Evolutionary conservation across 92 coral and sea anemone genomes (phyloP), one percentile per base, ranked within the genome.

Genomic region (Epizoanthus illoricatus): DNA sequence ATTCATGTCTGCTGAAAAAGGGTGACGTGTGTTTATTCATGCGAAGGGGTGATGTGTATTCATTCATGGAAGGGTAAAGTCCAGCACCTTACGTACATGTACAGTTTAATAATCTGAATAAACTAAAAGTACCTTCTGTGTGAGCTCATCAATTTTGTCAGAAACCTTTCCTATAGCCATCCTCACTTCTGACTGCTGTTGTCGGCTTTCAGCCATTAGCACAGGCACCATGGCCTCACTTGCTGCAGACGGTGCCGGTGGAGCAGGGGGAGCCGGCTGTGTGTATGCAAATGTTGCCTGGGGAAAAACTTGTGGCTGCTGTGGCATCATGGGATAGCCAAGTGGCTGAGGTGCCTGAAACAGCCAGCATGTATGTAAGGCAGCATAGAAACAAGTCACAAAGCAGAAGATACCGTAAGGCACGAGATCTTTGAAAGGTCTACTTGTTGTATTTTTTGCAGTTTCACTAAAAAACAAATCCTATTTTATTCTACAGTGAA

Each of bases 181-280:
- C 73, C 99, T 93, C 42, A 96, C 93, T 86, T 96, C 99, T 33
- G 93, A 89, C 79, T 96, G 99, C 59, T 96, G 98, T 33, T 96
- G 99, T 24, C 99, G 91, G 63, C 95, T 93, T 87, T 96, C 99
- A 3, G 99, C 93, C 99, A 96, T 96, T 54, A 96, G 74, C 20
- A 96, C 95, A 0, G 99, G 98, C 52, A 95, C 94, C 95, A 95
- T 91, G 61, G 93, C 98, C 75, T 95, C 98, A 89, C 86, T 95
- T 57, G 94, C 86, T 13, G 92, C 86, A 65, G 92, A 85, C 70
- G 87, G 93, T 18, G 86, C 74, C 18, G 98, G 89, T 20, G 94
- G 84, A 18, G 90, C 75, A 18, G 91, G 87, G 5, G 91, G 86
- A 1, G 76, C 54, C 13, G 92, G 89, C 49, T 84, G 85, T 63